Evolutionary conservation across 2,888 invertebrate genomes (phyloP), one percentile per base, ranked within the genome.

Genomic region (Erannis defoliaria): DNA sequence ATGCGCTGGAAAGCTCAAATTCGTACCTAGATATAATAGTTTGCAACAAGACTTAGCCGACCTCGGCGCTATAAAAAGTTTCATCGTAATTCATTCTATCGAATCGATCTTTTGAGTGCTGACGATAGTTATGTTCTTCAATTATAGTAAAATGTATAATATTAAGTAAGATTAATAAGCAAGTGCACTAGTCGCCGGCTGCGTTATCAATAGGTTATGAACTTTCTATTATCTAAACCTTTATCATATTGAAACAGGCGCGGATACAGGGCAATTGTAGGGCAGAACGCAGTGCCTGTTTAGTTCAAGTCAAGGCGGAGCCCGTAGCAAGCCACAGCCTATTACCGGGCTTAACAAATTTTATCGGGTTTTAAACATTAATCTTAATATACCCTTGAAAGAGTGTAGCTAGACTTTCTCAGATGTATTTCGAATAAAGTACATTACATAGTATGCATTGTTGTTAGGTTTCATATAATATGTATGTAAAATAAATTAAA

Each of bases 1-100:
- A 58, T 53, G 60, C 58, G 55, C 61, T 69, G 50, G 55, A 57
- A 23, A 49, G 26, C 16, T 29, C 8, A 29, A 45, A 45, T 16
- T 29, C 16, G 16, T 10, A 23, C 5, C 45, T 45, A 29, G 26
- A 16, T 45, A 9, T 16, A 43, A 26, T 5, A 26, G 23, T 43
- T 10, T 45, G 45, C 9, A 29, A 23, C n/a, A 29, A 45, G 10
- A 14, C 26, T 45, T 29, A 4, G 29, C 29, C 10, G 19, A 46
- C n/a, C 31, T 46, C 14, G 31, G 8, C 26, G 31, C 31, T 31
- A 46, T 8, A 46, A 5, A 19, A 31, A 46, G n/a, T 43, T 43
- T 43, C 23, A 23, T 6, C n/a, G n/a, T 23, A n/a, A n/a, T 23
- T 5, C 8, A 23, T 12, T 2, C 6, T 2, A 23, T 43, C 5